Evolutionary conservation across 2,113 vertebrate species (phyloP).

Genomic region (Anolis carolinensis): DNA sequence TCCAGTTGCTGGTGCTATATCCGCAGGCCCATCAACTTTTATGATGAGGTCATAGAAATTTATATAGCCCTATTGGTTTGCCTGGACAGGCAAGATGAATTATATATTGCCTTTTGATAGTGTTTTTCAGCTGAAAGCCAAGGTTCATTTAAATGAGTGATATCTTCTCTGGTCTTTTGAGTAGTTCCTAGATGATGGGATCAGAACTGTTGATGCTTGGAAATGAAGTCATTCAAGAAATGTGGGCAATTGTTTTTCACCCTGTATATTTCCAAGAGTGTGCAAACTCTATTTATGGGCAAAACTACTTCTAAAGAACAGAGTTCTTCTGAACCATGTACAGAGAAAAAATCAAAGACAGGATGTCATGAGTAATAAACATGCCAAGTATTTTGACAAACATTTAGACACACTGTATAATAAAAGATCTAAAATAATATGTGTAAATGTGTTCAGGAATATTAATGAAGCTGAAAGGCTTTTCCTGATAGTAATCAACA

Average conservation of each 20-base stretch:
- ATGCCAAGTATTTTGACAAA: not conserved
- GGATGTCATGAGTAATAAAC: not conserved
- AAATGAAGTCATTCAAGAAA: conserved; percentile 13
- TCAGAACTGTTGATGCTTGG: not conserved
- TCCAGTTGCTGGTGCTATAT: not conserved
- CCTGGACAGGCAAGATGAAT: not conserved
- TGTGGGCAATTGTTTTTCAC: not conserved
- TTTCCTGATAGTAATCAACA: not conserved
- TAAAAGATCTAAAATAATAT: not conserved
- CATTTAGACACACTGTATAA: fast-evolving
- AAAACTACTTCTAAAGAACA: not conserved
- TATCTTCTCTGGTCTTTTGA: not conserved
- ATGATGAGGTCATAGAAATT: not conserved
- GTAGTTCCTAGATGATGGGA: not conserved
- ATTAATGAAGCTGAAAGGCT: not conserved
- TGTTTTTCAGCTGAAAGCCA: not conserved
- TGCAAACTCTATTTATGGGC: not conserved
- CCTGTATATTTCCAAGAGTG: not conserved
- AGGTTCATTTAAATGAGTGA: not conserved
- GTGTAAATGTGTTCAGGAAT: not conserved
- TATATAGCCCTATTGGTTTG: not conserved
- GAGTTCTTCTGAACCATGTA: not conserved
- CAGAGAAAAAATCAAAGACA: not conserved
- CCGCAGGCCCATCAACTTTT: not conserved
- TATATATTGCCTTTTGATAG: not conserved